These are phyloP conservation scores for Minunthozetes semirufus DNA, from an alignment of 2,888 invertebrate genomes.

Conservation along the genomic window DNA sequence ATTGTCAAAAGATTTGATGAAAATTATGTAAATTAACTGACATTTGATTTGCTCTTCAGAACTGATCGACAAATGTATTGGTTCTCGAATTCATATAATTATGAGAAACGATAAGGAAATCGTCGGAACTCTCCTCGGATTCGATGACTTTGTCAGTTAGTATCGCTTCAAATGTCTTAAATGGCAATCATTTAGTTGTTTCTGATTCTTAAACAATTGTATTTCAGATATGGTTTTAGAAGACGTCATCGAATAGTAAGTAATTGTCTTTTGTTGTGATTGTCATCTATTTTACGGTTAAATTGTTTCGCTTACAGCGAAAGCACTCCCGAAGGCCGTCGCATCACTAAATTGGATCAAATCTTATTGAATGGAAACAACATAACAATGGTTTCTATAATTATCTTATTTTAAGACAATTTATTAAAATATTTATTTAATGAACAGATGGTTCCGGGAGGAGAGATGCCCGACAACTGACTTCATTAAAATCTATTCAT, in stretches of 20 bases:
- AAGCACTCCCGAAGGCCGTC: slow-evolving; percentile 88
- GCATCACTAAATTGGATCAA: slow-evolving; percentile 94
- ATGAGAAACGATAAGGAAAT: slow-evolving; percentile 99
- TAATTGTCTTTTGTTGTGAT: no score
- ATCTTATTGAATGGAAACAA: slow-evolving; percentile 98
- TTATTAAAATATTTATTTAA: slow-evolving; percentile 4
- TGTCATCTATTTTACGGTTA: slow-evolving; percentile 45
- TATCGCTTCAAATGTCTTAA: slow-evolving; percentile 38
- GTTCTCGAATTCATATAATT: slow-evolving; percentile 96
- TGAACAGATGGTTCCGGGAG: slow-evolving; percentile 65
- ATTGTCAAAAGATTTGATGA: neutral
- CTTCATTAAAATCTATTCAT: no score
- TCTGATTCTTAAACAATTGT: neutral
- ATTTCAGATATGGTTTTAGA: slow-evolving; percentile 79
- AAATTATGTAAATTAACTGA: neutral
- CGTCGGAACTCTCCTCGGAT: slow-evolving; percentile 92
- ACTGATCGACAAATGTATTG: slow-evolving; percentile 98
- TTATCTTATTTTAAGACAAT: neutral
- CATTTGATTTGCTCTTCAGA: slow-evolving; percentile 57
- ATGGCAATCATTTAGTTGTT: neutral
- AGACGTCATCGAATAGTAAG: slow-evolving; percentile 82
- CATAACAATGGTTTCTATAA: slow-evolving; percentile 80
- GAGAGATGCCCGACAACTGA: slow-evolving; percentile 63
- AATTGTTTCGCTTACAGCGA: slow-evolving; percentile 54
- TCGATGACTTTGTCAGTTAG: slow-evolving; percentile 87